Base-by-base conservation (phyloP, 2,888 invertebrate species). In the Apantesis nais region DNA sequence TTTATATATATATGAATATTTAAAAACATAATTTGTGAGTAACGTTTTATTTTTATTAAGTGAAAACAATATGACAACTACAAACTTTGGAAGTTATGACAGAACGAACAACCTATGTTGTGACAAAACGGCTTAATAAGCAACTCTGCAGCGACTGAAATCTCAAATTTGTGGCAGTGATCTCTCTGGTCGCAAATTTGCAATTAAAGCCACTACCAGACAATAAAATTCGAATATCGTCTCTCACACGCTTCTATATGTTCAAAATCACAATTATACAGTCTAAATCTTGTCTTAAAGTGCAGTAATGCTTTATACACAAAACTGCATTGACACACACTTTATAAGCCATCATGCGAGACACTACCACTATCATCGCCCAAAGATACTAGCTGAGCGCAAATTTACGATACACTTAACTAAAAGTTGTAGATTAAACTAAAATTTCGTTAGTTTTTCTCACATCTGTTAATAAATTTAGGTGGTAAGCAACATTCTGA, bases 1-100 rank as follows among this genome's bases (percentile, higher is more conserved):
- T 7, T 55, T 25, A 4, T 14, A 2, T n/a, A 74, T 65, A 65
- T 64, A 68, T 41, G 52, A 65, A 61, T 62, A 66, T 71, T 41
- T 37, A 70, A 76, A 74, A 74, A 80, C 74, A 70, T 71, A 68
- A 62, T 80, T 81, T 81, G 80, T 80, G 80, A 80, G 79, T 78
- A 73, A 71, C 39, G 39, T 70, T 66, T 58, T 16, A 67, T 73
- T 44, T 72, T 48, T 39, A 58, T 37, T 29, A 67, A 65, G 34
- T 14, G 37, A 71, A 62, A 52, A 70, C 55, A 67, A 61, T 25
- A 70, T 72, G 62, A 74, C 44, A 68, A 75, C 66, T 69, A 72
- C 60, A 74, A 76, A 79, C 76, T 80, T 81, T 80, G 80, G 78
- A 79, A 79, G 78, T 78, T 62, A 71, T 64, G 52, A 75, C 73